These are phyloP conservation scores for Drosophila neotestacea DNA, from an alignment of 2,888 invertebrate genomes.

Conservation along the genomic window DNA sequence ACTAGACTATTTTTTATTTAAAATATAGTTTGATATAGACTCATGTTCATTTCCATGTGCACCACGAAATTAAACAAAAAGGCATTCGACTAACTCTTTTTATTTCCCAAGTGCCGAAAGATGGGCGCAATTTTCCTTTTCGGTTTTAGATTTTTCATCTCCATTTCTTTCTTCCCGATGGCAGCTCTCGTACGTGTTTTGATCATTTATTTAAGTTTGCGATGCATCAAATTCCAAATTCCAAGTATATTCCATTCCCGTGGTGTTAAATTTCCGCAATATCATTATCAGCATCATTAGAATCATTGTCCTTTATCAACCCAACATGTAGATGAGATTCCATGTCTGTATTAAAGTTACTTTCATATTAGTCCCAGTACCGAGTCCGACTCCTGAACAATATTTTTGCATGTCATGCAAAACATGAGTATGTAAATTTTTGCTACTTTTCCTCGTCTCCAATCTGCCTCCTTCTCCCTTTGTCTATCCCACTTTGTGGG, in stretches of 20 bases:
- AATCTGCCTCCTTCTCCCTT: background rate
- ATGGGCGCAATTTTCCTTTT: conserved; percentile 65
- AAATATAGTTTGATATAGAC: conserved; percentile 43
- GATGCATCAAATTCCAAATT: conserved; percentile 30
- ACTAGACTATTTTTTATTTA: conserved; percentile 59
- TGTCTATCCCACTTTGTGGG: conserved; percentile 1
- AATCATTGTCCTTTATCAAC: conserved; percentile 44
- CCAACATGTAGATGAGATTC: conserved; percentile 7
- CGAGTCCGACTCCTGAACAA: background rate
- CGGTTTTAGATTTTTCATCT: conserved; percentile 11
- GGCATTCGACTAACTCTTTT: conserved; percentile 58
- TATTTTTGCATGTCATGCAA: conserved; percentile 72
- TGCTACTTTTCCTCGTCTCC: conserved; percentile 18
- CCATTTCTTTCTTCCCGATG: background rate
- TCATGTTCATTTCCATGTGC: conserved; percentile 24
- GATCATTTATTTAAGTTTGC: conserved; percentile 45
- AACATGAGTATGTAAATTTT: conserved; percentile 79
- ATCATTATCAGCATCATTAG: conserved; percentile 55
- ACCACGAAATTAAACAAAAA: conserved; percentile 58
- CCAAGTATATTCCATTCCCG: background rate
- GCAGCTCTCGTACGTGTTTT: conserved; percentile 56
- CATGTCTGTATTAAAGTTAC: conserved; percentile 28
- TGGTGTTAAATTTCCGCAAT: conserved; percentile 43
- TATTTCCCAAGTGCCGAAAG: conserved; percentile 67
- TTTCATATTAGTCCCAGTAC: background rate